Base-by-base conservation (phyloP, 1,140 invertebrate species). In the Neodiprion pinetum region DNA sequence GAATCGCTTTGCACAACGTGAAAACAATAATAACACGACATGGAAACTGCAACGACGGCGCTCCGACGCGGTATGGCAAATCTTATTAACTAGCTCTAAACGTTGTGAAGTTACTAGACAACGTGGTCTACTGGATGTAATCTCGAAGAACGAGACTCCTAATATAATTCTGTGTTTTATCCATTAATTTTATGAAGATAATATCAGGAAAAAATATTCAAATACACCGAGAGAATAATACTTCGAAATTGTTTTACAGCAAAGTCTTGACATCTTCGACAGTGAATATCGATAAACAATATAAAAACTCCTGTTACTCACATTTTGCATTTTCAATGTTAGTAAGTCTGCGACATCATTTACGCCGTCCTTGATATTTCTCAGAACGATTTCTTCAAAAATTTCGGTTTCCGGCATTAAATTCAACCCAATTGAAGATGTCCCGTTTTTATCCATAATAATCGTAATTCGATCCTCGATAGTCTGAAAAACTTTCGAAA, bases 371-470 rank as follows among this genome's bases (percentile, higher is more conserved):
- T 78, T 79, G 50, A 86, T 71, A 81, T 87, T 86, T 48, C 75
- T 73, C 7, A 86, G 50, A 66, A 84, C 49, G 14, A 72, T 66
- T 40, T 78, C 76, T 47, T 83, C 47, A 1, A 87, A 49, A 9
- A 76, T 82, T 69, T 82, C 78, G 12, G 86, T 87, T 28, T 83
- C 73, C 8, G 85, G 84, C 81, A 87, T 80, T 61, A 61, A 17
- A 17, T 61, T 61, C 53, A 17, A 61, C 4, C 53, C 53, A 61
- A 61, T 9, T 12, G 11, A 17, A 61, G 53, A 61, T 61, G 53
- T 61, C 4, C 53, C 53, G n/a, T 17, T 61, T 61, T 61, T 61
- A 17, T 61, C 53, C 53, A 61, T 61, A 9, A 61, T 17, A 17
- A 61, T 9, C 11, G n/a, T 61, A 12, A 61, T 17, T 17, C 53